Evolutionary conservation across 1,140 invertebrate genomes (phyloP), one percentile per base, ranked within the genome.

Genomic region (Druon quercuslanigerum): DNA sequence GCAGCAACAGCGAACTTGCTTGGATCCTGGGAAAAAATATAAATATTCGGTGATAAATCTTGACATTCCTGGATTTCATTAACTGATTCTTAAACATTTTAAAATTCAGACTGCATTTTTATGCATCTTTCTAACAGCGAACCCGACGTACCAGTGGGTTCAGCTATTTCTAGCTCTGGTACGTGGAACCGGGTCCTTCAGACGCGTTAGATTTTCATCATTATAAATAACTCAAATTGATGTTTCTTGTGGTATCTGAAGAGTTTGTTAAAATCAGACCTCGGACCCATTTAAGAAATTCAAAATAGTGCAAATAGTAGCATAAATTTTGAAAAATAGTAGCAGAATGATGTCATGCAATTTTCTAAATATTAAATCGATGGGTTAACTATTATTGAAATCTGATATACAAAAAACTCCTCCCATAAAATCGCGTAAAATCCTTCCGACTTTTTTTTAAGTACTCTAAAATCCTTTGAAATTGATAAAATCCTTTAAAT

Each of bases 1-100:
- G 94, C 94, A 14, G 94, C 94, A 16, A 94, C 93, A 76, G 95
- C 96, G 89, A 99, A 99, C 92, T 99, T 99, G 88, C 95, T 96
- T 72, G 98, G 98, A 93, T 99, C 97, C 94, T 96, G 87, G 20
- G 93, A 90, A 84, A 87, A 92, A 83, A 81, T 75, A 3, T 79
- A 79, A 56, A 75, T 70, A 77, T 60, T 73, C 1, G 6, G 13
- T 60, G 19, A 57, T 9, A 7, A 57, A 57, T 20, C 11, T 14
- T 17, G 75, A 75, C 73, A 7, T 72, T 74, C n/a, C 46, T 60
- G 51, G 7, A 46, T 52, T 79, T 54, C n/a, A 60, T 33, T 3
- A 71, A 79, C 57, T 46, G 8, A 66, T 52, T 57, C 16, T 56
- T 66, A 73, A 51, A 40, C 57, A 72, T 17, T 57, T 50, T 33